phyloP scores from a whole-genome alignment of 2,888 invertebrate species.

The Pachycephus smyrnensis region DNA sequence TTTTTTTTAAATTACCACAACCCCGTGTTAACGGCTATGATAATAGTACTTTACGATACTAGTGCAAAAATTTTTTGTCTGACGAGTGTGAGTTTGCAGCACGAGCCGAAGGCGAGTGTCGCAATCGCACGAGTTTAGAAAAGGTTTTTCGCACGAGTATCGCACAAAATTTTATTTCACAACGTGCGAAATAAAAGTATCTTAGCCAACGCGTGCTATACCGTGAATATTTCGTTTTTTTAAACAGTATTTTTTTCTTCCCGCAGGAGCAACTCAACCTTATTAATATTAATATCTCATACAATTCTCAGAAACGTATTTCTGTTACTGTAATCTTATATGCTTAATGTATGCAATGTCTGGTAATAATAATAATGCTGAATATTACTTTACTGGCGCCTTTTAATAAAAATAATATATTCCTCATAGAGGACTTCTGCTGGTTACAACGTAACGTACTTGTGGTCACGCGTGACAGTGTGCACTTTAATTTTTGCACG shows the following conservation, averaged over 20 bases:
- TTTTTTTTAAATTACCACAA: slow-evolving; percentile 7
- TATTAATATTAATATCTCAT: neutral
- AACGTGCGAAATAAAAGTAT: too few relatives aligned
- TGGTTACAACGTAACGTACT: neutral
- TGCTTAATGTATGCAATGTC: neutral
- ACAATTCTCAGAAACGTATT: neutral
- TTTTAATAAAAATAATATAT: neutral
- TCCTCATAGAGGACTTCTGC: neutral
- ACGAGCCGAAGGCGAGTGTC: too few relatives aligned
- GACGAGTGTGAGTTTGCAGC: too few relatives aligned
- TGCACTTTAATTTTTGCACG: too few relatives aligned
- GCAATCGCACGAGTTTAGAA: too few relatives aligned
- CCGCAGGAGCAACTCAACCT: neutral
- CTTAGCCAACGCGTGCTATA: neutral
- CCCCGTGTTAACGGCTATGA: too few relatives aligned
- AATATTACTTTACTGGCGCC: neutral
- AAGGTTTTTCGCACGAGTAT: too few relatives aligned
- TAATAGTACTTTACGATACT: too few relatives aligned
- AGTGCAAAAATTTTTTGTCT: too few relatives aligned
- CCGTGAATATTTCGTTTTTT: neutral
- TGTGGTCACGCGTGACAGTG: too few relatives aligned
- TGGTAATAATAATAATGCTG: neutral
- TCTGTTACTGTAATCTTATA: neutral
- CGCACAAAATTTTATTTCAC: too few relatives aligned
- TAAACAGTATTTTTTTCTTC: neutral